These are phyloP conservation scores for Arenaria interpres DNA, from an alignment of 2,113 vertebrate species.

Conservation along the genomic window DNA sequence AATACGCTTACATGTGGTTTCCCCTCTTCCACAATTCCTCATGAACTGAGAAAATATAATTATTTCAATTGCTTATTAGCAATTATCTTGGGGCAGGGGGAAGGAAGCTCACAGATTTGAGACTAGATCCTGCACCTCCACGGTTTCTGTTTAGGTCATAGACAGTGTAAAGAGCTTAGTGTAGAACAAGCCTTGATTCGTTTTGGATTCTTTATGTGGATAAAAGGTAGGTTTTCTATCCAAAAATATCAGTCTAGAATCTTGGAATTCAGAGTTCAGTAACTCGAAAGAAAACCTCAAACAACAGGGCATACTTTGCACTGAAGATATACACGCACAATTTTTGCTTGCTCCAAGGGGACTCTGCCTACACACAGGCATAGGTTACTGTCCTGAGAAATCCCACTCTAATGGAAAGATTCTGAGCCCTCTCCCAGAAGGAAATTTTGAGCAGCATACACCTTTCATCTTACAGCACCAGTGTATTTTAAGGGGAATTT, in stretches of 20 bases:
- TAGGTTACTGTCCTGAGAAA: background rate
- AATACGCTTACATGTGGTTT: background rate
- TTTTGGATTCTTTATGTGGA: background rate
- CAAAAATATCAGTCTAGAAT: background rate
- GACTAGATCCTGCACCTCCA: background rate
- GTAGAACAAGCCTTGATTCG: background rate
- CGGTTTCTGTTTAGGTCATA: background rate
- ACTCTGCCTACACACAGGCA: background rate
- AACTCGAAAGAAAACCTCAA: background rate
- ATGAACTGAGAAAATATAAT: background rate
- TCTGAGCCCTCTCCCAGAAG: background rate
- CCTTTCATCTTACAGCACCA: background rate
- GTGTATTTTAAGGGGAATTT: background rate
- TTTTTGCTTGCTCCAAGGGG: background rate
- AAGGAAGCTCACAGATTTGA: background rate
- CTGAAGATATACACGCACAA: background rate
- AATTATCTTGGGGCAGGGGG: background rate
- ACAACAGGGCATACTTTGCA: background rate
- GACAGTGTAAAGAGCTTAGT: accelerated
- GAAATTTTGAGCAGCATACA: background rate
- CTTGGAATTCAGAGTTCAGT: background rate
- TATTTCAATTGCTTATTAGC: background rate
- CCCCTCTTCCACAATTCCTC: background rate
- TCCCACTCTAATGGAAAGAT: background rate
- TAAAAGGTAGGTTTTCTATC: background rate